phyloP scores from a whole-genome alignment of 2,797 vertebrate genomes.

The Adelosebastes latens region DNA sequence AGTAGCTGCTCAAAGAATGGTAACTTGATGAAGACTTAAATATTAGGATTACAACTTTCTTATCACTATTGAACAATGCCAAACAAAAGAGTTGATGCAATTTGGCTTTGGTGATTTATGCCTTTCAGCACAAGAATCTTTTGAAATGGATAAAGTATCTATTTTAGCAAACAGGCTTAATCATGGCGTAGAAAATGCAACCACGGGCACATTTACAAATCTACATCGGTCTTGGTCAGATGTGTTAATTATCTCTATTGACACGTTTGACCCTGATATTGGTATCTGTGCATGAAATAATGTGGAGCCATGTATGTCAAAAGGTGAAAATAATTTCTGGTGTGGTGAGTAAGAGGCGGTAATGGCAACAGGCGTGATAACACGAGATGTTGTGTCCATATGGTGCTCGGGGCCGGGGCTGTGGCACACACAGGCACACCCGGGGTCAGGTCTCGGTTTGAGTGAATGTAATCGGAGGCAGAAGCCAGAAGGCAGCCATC shows the following conservation, averaged over 20 bases:
- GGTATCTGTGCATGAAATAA: constrained; percentile 13
- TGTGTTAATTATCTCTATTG: constrained; percentile 11
- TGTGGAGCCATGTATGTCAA: constrained; percentile 12
- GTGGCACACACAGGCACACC: constrained; percentile 35
- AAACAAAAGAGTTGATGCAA: neutral
- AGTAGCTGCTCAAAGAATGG: too few relatives aligned
- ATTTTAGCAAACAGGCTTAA: neutral
- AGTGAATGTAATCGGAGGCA: constrained; percentile 60
- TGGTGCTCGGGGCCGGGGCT: constrained; percentile 28
- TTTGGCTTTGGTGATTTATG: neutral
- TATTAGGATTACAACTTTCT: neutral
- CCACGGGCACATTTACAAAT: neutral
- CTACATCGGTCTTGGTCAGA: neutral
- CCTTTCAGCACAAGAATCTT: neutral
- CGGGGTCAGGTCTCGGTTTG: constrained; percentile 55
- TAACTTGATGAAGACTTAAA: too few relatives aligned
- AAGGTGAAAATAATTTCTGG: constrained; percentile 36
- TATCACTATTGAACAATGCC: neutral
- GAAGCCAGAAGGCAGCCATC: constrained; percentile 63
- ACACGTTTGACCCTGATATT: neutral
- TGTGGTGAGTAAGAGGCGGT: constrained; percentile 4
- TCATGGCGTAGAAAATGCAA: neutral
- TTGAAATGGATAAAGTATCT: neutral
- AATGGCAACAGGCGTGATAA: constrained; percentile 36
- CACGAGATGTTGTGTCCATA: constrained; percentile 51